phyloP scores from a whole-genome alignment of 1,140 invertebrate genomes.

The Drosophila bipectinata region DNA sequence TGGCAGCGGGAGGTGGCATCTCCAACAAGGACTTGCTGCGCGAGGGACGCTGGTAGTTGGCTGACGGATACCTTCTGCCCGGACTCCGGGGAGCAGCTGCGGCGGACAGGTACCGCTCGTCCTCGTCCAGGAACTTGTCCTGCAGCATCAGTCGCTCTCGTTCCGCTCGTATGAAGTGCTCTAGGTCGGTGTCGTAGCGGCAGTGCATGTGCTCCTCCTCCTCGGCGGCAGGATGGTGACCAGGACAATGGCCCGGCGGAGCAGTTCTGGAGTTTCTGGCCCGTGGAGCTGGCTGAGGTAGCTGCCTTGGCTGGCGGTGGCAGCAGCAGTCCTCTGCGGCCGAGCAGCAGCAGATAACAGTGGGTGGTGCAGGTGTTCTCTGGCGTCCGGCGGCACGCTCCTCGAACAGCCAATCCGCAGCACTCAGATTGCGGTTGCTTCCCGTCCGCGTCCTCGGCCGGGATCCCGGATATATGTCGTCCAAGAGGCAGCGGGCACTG shows the following conservation, averaged over 20 bases:
- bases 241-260: slow-evolving; percentile 55
- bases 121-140: slow-evolving; percentile 83
- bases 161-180: slow-evolving; percentile 81
- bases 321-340: slow-evolving; percentile 79
- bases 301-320: slow-evolving; percentile 56
- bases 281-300: slow-evolving; percentile 23
- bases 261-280: slow-evolving; percentile 19
- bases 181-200: slow-evolving; percentile 81
- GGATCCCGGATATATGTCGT: slow-evolving; percentile 73
- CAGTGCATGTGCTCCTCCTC: slow-evolving; percentile 82
- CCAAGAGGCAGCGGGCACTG: slow-evolving; percentile 76
- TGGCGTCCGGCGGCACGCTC: slow-evolving; percentile 46
- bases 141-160: slow-evolving; percentile 75
- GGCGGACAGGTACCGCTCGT: slow-evolving; percentile 71
- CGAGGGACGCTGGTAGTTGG: slow-evolving; percentile 60
- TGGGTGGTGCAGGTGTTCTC: slow-evolving; percentile 29
- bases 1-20: slow-evolving; percentile 65
- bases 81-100: slow-evolving; percentile 36
- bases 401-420: slow-evolving; percentile 72
- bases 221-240: slow-evolving; percentile 79
- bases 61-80: slow-evolving; percentile 17
- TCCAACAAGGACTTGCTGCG: slow-evolving; percentile 81
- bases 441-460: slow-evolving; percentile 48
- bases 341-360: slow-evolving; percentile 73
- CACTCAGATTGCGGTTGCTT: slow-evolving; percentile 74